Base-by-base conservation (phyloP, 2,113 vertebrate species). In the Cinclus cinclus region DNA sequence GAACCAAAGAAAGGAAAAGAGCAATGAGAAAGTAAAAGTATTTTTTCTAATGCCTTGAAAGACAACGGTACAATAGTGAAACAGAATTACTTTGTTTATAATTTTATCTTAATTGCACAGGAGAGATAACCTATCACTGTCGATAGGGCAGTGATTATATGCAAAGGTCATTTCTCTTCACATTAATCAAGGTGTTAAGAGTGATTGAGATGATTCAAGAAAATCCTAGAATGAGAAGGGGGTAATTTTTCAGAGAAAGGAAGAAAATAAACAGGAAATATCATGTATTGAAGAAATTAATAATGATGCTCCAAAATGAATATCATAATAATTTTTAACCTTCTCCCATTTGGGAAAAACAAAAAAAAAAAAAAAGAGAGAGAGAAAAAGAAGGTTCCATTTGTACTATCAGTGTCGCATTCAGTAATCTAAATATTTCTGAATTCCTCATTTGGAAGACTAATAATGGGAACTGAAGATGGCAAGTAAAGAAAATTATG, bases 121-220 rank as follows among this genome's bases (percentile, higher is more conserved):
- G 11, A 71, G 15, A 87, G 13, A 35, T 64, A 76, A n/a, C 25
- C 42, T 68, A 64, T 53, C n/a, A 75, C 41, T 65, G 77, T 63
- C 23, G 70, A 69, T 35, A 92, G 67, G 62, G 63, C 71, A 87
- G 16, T 0, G 13, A 83, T 87, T 85, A 73, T n/a, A 35, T 46
- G 15, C 76, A 94, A 96, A 97, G 69, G 65, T 91, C 82, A 87
- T 39, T 59, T 79, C 81, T 95, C 74, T 95, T 94, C 89, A 92
- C 60, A 62, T 87, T 89, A 92, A 91, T 92, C 78, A 92, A 85
- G 77, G n/a, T 89, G 42, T 84, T 89, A 87, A 87, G 42, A 83
- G 33, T 73, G 84, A 94, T 49, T 89, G 65, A 92, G 55, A 82
- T 39, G 18, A 69, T 92, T 94, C 6, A 24, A 67, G 42, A 82